phyloP scores from a whole-genome alignment of 2,888 invertebrate genomes.

The Cyclophora punctaria region DNA sequence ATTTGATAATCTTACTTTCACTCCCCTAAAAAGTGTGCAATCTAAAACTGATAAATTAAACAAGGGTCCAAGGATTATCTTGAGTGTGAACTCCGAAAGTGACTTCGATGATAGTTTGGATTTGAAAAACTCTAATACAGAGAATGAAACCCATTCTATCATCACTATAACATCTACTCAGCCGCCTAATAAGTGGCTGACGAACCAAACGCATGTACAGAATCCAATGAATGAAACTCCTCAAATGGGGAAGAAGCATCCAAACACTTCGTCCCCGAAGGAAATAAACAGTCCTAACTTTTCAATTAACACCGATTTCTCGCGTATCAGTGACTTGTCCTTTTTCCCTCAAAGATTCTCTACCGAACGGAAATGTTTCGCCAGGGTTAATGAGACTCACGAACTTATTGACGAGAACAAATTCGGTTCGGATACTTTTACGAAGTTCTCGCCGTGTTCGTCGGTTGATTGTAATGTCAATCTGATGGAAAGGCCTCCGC shows the following conservation, averaged over 20 bases:
- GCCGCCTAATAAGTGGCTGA: slow-evolving; percentile 46
- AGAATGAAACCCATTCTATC: slow-evolving; percentile 56
- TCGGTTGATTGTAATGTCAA: slow-evolving; percentile 37
- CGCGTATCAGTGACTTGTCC: slow-evolving; percentile 63
- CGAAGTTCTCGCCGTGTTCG: slow-evolving; percentile 66
- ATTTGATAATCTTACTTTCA: slow-evolving; percentile 61
- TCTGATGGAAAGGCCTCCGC: slow-evolving; percentile 38
- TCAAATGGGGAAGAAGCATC: slow-evolving; percentile 49
- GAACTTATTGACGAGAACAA: slow-evolving; percentile 51
- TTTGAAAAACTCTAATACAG: slow-evolving; percentile 40
- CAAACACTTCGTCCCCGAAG: slow-evolving; percentile 65
- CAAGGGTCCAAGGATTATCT: slow-evolving; percentile 51
- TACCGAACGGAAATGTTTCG: slow-evolving; percentile 57
- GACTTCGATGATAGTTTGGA: slow-evolving; percentile 58
- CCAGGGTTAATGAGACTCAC: slow-evolving; percentile 48
- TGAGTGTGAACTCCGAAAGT: slow-evolving; percentile 55
- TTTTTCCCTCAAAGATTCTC: slow-evolving; percentile 63
- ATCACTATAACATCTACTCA: slow-evolving; percentile 47
- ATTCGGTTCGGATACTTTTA: slow-evolving; percentile 68
- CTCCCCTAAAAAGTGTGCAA: slow-evolving; percentile 46
- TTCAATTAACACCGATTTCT: slow-evolving; percentile 64
- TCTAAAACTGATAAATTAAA: slow-evolving; percentile 47
- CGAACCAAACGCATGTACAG: slow-evolving; percentile 34
- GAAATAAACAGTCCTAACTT: slow-evolving; percentile 64
- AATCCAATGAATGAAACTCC: slow-evolving; percentile 36